These are phyloP conservation scores for Saxidomus purpurata DNA, from an alignment of 1,140 invertebrate species.

Conservation along the genomic window DNA sequence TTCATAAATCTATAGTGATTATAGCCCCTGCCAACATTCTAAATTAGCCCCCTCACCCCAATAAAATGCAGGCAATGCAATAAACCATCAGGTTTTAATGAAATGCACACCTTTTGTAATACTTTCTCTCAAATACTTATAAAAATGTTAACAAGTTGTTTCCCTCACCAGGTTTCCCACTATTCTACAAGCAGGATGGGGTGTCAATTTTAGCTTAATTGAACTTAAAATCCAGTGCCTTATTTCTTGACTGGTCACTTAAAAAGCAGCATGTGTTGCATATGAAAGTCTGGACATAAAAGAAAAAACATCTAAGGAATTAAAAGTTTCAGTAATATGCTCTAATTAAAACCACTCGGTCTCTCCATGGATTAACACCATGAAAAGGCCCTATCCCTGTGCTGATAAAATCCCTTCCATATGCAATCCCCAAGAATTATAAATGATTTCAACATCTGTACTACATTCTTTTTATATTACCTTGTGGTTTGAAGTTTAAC, in stretches of 20 bases:
- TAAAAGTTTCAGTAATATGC: background rate
- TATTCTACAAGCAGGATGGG: too few relatives aligned
- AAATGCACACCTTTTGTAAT: constrained; percentile 14
- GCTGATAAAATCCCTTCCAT: background rate
- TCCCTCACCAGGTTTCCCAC: background rate
- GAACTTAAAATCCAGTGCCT: background rate
- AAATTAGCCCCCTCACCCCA: constrained; percentile 39
- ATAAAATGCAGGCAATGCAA: constrained; percentile 38
- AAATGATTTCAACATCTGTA: constrained; percentile 14
- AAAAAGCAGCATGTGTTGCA: background rate
- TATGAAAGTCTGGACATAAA: background rate
- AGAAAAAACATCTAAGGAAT: background rate
- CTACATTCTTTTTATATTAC: background rate
- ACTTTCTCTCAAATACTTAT: background rate
- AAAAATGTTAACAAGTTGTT: constrained; percentile 34
- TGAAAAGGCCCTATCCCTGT: background rate
- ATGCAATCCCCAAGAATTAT: background rate
- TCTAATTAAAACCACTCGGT: background rate
- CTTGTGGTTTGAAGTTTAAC: background rate
- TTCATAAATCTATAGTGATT: constrained; percentile 45
- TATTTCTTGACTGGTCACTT: background rate
- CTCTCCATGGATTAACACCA: background rate
- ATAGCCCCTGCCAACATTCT: constrained; percentile 39
- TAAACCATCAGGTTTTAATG: constrained; percentile 15
- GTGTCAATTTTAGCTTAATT: too few relatives aligned